phyloP scores from a whole-genome alignment of 2,113 vertebrate genomes.

The Mustela nigripes region DNA sequence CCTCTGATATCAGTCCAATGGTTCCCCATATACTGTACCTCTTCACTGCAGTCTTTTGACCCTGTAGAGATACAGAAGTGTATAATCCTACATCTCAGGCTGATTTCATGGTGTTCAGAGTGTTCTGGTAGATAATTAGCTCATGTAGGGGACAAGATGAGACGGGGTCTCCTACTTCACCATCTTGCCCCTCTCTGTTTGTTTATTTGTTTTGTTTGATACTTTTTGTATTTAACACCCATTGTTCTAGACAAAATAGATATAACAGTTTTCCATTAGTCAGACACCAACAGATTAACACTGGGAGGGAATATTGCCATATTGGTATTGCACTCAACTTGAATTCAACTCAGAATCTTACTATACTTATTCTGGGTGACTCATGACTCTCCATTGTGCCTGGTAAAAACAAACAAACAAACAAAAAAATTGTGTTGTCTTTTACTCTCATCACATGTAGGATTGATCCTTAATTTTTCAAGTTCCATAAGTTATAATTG shows the following conservation, averaged over 20 bases:
- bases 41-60: too few species aligned
- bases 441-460: background rate
- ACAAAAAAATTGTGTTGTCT: background rate
- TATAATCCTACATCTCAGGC: too few species aligned
- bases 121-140: too few species aligned
- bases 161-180: too few species aligned
- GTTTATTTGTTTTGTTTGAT: background rate
- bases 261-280: background rate
- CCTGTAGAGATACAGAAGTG: too few species aligned
- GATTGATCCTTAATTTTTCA: background rate
- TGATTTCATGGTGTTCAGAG: too few species aligned
- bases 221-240: background rate
- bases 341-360: background rate
- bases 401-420: background rate
- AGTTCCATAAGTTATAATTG: background rate
- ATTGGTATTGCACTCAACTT: background rate
- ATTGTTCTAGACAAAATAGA: background rate
- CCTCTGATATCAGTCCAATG: too few species aligned
- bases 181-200: background rate
- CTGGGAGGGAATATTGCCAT: background rate
- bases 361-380: background rate
- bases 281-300: background rate
- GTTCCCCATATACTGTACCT: too few species aligned
- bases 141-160: too few species aligned
- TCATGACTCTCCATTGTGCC: background rate